Evolutionary conservation across 2,888 invertebrate genomes (phyloP).

Genomic region (Sarcophaga subvicina): DNA sequence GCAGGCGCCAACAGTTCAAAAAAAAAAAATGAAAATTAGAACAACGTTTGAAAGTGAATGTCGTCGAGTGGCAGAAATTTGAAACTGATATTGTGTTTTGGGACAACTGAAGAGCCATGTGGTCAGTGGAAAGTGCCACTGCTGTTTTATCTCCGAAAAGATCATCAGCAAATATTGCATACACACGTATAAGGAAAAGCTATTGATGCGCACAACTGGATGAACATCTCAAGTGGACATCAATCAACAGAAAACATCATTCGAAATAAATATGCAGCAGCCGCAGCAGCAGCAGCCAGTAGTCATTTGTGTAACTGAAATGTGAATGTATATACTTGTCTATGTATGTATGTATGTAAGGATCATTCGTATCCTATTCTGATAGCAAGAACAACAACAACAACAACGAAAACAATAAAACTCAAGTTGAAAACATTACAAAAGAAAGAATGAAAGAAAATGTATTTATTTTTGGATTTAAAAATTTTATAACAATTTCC

Average conservation of each 20-base stretch:
- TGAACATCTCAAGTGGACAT: conserved; percentile 65
- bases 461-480: conserved; percentile 56
- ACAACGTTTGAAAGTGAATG: too few relatives aligned
- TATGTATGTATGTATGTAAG: conserved; percentile 26
- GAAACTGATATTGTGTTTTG: conserved; percentile 47
- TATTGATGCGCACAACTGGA: conserved; percentile 44
- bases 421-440: conserved; percentile 44
- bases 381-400: background rate
- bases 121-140: conserved; percentile 49
- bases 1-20: conserved; percentile 58
- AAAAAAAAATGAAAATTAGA: conserved; percentile 2
- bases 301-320: conserved; percentile 1
- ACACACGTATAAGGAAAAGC: background rate
- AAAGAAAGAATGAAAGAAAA: conserved; percentile 30
- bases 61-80: conserved; percentile 38
- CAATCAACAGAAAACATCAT: conserved; percentile 54
- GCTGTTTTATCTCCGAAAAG: conserved; percentile 33
- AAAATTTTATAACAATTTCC: conserved; percentile 68
- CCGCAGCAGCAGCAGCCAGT: conserved; percentile 11
- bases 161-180: conserved; percentile 39
- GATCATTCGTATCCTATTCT: conserved; percentile 43
- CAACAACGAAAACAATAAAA: background rate
- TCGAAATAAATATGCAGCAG: conserved; percentile 10
- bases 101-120: conserved; percentile 50
- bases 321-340: conserved; percentile 19